phyloP scores from a whole-genome alignment of 1,140 invertebrate species.

The Polypedilum vanderplanki region DNA sequence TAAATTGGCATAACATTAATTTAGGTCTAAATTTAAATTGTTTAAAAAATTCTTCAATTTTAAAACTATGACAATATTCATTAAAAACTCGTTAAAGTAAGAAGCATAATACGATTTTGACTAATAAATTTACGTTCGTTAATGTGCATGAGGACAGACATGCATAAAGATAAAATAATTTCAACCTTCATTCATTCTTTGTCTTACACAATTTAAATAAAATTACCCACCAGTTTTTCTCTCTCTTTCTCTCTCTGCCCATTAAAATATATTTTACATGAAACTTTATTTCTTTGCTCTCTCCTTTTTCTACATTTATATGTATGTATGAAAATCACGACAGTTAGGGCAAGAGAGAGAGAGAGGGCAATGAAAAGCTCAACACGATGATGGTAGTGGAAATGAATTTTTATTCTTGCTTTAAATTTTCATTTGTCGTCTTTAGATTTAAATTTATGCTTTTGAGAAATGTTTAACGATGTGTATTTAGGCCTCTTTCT shows the following conservation, averaged over 20 bases:
- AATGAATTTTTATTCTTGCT: conserved; percentile 19
- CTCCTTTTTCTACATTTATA: neutral
- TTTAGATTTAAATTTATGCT: conserved; percentile 14
- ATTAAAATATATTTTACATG: conserved; percentile 3
- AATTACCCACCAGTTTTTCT: neutral
- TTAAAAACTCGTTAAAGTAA: neutral
- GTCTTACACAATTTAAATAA: neutral
- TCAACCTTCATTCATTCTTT: neutral
- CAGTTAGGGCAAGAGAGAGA: neutral
- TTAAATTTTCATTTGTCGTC: conserved; percentile 19
- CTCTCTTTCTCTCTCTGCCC: neutral
- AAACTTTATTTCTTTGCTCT: neutral
- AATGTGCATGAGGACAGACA: neutral
- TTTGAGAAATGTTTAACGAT: conserved; percentile 13
- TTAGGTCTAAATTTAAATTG: neutral
- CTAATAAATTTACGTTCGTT: conserved; percentile 19
- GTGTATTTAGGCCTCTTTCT: neutral
- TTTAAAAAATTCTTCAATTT: too few relatives aligned
- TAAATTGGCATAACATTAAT: neutral
- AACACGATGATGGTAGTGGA: neutral
- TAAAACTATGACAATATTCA: neutral
- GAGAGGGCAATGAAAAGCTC: neutral
- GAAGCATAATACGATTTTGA: neutral
- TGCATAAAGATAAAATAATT: neutral
- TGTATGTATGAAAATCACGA: neutral